Evolutionary conservation across 2,113 vertebrate species (phyloP), one percentile per base, ranked within the genome.

Genomic region (Equus przewalskii): DNA sequence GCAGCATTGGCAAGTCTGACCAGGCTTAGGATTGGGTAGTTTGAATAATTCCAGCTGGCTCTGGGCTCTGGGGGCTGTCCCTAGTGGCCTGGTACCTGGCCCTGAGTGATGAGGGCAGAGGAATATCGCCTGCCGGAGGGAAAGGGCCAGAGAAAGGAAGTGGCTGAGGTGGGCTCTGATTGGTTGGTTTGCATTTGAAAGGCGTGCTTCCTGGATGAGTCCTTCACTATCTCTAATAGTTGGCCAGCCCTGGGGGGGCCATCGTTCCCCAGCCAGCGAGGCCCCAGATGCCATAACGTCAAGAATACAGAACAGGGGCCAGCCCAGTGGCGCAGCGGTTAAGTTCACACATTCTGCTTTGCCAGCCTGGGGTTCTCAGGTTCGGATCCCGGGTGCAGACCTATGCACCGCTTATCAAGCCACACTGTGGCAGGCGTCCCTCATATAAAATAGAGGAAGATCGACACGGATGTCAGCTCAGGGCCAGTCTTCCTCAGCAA

Each of bases 81-180:
- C 44, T 7, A 0, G 67, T 6, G 6, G 33, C 28, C 15, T 64
- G 65, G 82, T 21, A 21, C 26, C 36, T 21, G 3, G 4, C 15
- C 60, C 75, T 28, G 7, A 16, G 46, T 4, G 49, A 41, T 8
- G 18, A 51, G 44, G 28, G 58, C 60, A 22, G 21, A 1, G 11
- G 22, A 21, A 13, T 14, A 36, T 18, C 26, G n/a, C 6, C n/a
- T 30, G 16, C 24, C 3, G 33, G 24, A 30, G 16, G 1, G 0
- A 5, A 14, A 26, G 33, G 28, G 67, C 44, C 16, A 13, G 49
- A 72, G 12, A 19, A 22, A 30, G 85, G n/a, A 49, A 30, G 62
- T 15, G 3, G 46, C 24, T 21, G 18, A 1, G 41, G 28, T 7
- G 36, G 85, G 36, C 69, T 60, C 54, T 24, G 13, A 7, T 26